A percentile compares a stretch with the other conserved stretches of the same genome.
phyloP scores from a whole-genome alignment of 2,888 invertebrate genomes.

The Brachylomia viminalis region DNA sequence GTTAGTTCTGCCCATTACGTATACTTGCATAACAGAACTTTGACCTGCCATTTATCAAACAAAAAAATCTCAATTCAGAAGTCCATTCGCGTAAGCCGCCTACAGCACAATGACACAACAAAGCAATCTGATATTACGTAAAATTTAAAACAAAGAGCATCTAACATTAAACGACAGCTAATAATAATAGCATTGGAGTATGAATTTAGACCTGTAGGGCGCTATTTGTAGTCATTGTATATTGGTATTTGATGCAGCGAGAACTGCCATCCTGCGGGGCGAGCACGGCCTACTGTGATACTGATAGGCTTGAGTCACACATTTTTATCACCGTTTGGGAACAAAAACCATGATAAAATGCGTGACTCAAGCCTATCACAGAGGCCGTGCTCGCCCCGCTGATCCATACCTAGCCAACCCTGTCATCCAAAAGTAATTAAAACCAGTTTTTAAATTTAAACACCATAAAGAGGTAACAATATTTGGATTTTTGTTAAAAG shows the following conservation, averaged over 20 bases:
- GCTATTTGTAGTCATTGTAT: neutral
- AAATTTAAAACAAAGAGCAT: slow-evolving; percentile 51
- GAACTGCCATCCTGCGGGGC: neutral
- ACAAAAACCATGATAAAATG: too few species aligned
- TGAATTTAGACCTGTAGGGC: slow-evolving; percentile 4
- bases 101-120: slow-evolving; percentile 40
- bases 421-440: neutral
- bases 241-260: neutral
- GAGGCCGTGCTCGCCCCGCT: too few species aligned
- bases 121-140: slow-evolving; percentile 57
- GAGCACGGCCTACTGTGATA: too few species aligned
- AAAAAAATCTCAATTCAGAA: slow-evolving; percentile 45
- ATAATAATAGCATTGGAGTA: slow-evolving; percentile 28
- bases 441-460: neutral
- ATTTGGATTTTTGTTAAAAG: too few species aligned
- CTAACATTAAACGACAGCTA: slow-evolving; percentile 42
- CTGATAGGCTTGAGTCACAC: too few species aligned
- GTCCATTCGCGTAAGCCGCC: slow-evolving; percentile 27
- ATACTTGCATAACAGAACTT: slow-evolving; percentile 26
- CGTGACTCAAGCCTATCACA: too few species aligned
- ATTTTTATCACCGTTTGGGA: too few species aligned
- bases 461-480: too few species aligned
- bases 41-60: slow-evolving; percentile 43
- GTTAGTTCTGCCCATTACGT: neutral
- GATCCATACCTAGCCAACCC: too few species aligned